Evolutionary conservation across 2,797 vertebrate genomes (phyloP).

Genomic region (Eospalax fontanierii): DNA sequence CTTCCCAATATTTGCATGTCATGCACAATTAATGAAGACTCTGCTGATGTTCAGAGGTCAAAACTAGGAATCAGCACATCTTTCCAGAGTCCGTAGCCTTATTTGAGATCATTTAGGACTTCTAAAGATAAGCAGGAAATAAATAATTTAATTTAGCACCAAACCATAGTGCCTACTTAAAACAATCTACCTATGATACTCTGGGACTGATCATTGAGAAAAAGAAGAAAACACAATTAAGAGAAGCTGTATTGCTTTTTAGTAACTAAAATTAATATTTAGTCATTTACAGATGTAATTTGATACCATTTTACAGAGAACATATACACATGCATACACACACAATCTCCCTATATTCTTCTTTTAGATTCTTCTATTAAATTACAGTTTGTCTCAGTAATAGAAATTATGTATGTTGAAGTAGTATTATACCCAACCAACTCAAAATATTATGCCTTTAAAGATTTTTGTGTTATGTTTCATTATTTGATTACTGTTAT

Average conservation of each 20-base stretch:
- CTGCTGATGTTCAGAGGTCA: neutral
- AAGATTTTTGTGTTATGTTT: neutral
- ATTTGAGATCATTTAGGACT: neutral
- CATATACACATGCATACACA: neutral
- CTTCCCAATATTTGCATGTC: neutral
- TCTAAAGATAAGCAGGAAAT: constrained; percentile 9
- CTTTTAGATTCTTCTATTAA: neutral
- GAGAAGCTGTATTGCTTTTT: neutral
- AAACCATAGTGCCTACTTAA: neutral
- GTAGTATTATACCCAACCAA: constrained; percentile 35
- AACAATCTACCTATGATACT: constrained; percentile 43
- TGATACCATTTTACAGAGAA: constrained; percentile 2
- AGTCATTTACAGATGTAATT: constrained; percentile 37
- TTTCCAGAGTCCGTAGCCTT: neutral
- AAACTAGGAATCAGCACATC: neutral
- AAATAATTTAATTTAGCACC: constrained; percentile 9
- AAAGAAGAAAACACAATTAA: constrained; percentile 57
- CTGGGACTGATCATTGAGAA: constrained; percentile 26
- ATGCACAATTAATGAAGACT: neutral
- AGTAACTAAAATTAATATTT: constrained; percentile 29
- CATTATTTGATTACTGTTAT: neutral
- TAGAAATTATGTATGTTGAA: neutral
- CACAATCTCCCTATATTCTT: too few relatives aligned
- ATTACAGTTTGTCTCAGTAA: constrained; percentile 10
- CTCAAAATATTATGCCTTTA: neutral